Evolutionary conservation across 2,888 invertebrate species (phyloP), one percentile per base, ranked within the genome.

Genomic region (Tinea semifulvella): DNA sequence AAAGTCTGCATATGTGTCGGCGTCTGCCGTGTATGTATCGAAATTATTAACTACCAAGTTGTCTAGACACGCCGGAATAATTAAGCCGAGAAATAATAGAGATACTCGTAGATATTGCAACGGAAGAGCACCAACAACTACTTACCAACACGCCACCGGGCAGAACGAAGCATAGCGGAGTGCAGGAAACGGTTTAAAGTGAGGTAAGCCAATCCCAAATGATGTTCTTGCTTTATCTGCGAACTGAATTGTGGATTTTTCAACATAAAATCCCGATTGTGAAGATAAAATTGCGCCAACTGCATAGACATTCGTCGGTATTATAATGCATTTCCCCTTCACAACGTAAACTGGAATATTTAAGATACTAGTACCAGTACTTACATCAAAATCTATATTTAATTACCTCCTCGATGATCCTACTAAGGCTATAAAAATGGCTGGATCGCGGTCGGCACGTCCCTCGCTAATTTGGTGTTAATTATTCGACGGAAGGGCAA

Each of bases 401-500:
- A 22, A 40, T 11, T 39, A 22, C 13, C 22, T 40, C 20, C 19
- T 13, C 17, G 8, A 40, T 20, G 13, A 40, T 7, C 31, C 5
- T 31, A n/a, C n/a, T n/a, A 7, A 11, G 31, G 25, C 25, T 11
- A 31, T 22, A 40, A 40, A 40, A 40, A 11, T 40, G 40, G 40
- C 40, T 3, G n/a, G 19, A 40, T 22, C 20, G 22, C 40, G 40
- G 40, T 2, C 40, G 22, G 36, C 36, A 36, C 36, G 40, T 40
- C 40, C 40, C 40, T 7, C 40, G 22, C 62, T 66, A 69, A 70
- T 68, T 68, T 57, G 53, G 59, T 62, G 68, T 71, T 70, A 69
- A 75, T 73, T 71, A 74, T 71, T 70, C 68, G 60, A 54, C 54
- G 55, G 55, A 54, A 53, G 56, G 53, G 55, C 60, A 57, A 63